These are phyloP conservation scores for Crocallis elinguaria DNA, from an alignment of 2,888 invertebrate genomes.

Conservation along the genomic window DNA sequence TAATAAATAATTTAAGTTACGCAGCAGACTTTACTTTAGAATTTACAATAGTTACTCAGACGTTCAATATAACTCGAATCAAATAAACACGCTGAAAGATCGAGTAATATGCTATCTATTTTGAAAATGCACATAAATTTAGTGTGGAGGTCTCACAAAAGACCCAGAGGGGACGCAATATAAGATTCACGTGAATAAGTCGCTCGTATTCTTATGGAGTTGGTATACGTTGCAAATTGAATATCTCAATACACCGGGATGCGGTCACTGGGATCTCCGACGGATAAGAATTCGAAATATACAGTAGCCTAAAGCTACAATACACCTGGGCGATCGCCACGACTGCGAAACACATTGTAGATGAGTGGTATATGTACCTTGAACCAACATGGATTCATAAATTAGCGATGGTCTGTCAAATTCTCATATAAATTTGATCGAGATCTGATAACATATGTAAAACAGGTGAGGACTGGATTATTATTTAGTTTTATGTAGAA, in stretches of 20 bases:
- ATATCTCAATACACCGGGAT: constrained; percentile 5
- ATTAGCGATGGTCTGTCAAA: no score
- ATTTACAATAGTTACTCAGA: no score
- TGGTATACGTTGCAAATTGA: constrained; percentile 16
- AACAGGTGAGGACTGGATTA: no score
- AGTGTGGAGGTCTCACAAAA: background rate
- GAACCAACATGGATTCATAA: no score
- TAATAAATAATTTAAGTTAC: no score
- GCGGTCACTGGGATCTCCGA: constrained; percentile 7
- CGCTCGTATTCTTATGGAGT: constrained; percentile 3
- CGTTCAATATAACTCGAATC: background rate
- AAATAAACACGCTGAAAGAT: background rate
- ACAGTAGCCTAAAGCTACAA: background rate
- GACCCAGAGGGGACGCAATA: background rate
- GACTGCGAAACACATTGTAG: no score
- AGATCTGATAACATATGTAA: no score
- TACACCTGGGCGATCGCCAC: no score
- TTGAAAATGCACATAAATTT: constrained; percentile 5
- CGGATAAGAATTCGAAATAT: background rate
- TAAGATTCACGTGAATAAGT: constrained; percentile 20
- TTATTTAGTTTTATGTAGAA: no score
- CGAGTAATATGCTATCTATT: background rate
- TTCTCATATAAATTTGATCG: no score
- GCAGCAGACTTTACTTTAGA: no score
- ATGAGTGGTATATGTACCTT: no score